Conservation (phyloP, 2,797 vertebrate genomes). For the Perodicticus potto region DNA sequence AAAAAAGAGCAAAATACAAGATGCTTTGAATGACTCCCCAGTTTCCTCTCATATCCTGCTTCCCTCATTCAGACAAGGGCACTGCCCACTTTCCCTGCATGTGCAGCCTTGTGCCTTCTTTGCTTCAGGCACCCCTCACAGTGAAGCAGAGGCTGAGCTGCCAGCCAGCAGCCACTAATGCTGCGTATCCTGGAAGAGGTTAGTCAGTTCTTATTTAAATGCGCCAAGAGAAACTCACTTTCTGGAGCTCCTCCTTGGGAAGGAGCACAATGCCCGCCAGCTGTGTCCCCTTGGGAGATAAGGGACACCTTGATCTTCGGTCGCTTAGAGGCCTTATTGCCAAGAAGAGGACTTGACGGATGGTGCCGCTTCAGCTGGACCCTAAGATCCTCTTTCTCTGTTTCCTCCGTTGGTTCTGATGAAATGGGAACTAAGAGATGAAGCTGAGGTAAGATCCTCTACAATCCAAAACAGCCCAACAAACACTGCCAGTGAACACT, state of each 20-base stretch:
- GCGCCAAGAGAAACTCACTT: conserved; percentile 88
- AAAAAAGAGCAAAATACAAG: neutral
- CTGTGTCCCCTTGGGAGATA: conserved; percentile 93
- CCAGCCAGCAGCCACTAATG: neutral
- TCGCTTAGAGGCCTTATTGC: conserved; percentile 93
- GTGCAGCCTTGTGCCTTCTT: neutral
- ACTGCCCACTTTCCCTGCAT: fast-evolving
- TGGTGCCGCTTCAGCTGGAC: conserved; percentile 94
- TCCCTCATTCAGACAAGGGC: neutral
- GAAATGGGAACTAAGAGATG: conserved; percentile 92
- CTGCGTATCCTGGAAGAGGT: neutral
- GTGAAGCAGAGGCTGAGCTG: neutral
- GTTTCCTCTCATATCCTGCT: neutral
- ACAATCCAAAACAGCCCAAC: neutral
- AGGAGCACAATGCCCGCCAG: conserved; percentile 87
- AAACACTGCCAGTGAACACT: neutral
- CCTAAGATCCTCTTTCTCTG: conserved; percentile 93
- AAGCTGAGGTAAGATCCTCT: conserved; percentile 61
- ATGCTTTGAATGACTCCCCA: neutral
- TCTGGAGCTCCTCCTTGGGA: conserved; percentile 89
- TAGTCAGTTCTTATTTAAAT: neutral
- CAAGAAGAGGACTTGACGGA: conserved; percentile 91
- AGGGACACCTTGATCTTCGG: conserved; percentile 99
- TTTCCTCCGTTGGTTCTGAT: conserved; percentile 92
- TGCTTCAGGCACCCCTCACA: neutral